phyloP scores from a whole-genome alignment of 2,797 vertebrate species.

The Silurus lanzhouensis region DNA sequence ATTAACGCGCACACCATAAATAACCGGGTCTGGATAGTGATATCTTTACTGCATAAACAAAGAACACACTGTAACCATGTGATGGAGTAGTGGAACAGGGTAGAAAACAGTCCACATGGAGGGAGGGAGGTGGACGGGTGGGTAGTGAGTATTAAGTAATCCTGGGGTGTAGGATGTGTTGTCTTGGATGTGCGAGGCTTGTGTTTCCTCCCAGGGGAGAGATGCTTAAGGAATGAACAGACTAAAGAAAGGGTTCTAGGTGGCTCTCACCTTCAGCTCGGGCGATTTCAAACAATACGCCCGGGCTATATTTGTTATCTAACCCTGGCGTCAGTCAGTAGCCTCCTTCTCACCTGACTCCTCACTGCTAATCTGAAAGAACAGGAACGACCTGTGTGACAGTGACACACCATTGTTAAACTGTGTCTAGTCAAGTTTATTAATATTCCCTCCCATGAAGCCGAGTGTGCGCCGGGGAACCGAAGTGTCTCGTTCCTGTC shows the following conservation, averaged over 20 bases:
- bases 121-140: conserved; percentile 1
- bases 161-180: conserved; percentile 49
- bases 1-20: conserved; percentile 59
- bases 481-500: conserved; percentile 59
- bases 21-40: conserved; percentile 47
- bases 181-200: conserved; percentile 29
- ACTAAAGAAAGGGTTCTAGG: conserved; percentile 46
- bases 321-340: conserved; percentile 48
- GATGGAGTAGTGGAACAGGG: conserved; percentile 45
- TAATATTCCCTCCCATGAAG: conserved; percentile 46
- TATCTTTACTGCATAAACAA: conserved; percentile 58
- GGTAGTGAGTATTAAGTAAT: conserved; percentile 24
- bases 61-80: conserved; percentile 45
- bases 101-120: conserved; percentile 37
- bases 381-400: conserved; percentile 35
- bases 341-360: conserved; percentile 33
- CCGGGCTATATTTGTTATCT: conserved; percentile 55
- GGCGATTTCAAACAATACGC: conserved; percentile 50
- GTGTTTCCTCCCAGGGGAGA: conserved; percentile 43
- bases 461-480: conserved; percentile 40
- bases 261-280: conserved; percentile 51
- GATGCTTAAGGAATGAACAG: conserved; percentile 56
- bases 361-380: conserved; percentile 34
- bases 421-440: conserved; percentile 50
- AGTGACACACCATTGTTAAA: conserved; percentile 39